Conservation (phyloP, 2,888 invertebrate genomes). For the Chloromyia formosa region DNA sequence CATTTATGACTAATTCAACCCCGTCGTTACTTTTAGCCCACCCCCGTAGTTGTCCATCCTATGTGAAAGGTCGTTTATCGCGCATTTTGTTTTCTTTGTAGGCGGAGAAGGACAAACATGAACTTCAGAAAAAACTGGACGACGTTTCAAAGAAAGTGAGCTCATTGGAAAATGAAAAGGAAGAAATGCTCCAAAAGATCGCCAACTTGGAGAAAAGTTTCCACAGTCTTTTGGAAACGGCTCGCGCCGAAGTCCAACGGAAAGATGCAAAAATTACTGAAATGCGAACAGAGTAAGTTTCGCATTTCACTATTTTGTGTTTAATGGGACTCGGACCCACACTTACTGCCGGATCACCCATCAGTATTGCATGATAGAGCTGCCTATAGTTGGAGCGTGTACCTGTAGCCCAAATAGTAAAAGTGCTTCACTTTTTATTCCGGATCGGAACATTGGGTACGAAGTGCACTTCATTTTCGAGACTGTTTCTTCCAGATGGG, state of each 20-base stretch:
- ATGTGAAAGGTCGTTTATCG: no score
- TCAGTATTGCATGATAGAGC: no score
- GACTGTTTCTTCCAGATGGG: no score
- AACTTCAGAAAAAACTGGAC: not conserved
- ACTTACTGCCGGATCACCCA: no score
- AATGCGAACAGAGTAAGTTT: conserved; percentile 59
- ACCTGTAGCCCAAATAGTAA: no score
- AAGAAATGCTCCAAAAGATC: conserved; percentile 55
- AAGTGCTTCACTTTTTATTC: no score
- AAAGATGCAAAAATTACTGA: conserved; percentile 57
- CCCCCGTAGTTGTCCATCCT: not conserved
- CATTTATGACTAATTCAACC: no score
- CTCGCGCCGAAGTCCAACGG: conserved; percentile 58
- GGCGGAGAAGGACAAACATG: not conserved
- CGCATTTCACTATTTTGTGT: not conserved
- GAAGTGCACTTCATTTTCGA: no score
- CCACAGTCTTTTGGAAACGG: conserved; percentile 59
- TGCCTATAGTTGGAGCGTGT: no score
- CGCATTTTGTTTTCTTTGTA: not conserved
- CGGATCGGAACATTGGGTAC: no score
- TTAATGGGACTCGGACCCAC: no score
- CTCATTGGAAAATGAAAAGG: conserved; percentile 51
- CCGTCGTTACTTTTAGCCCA: not conserved
- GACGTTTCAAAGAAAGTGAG: not conserved
- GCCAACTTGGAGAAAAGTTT: conserved; percentile 57